These are phyloP conservation scores for Drosophila emarginata DNA, from an alignment of 2,888 invertebrate genomes.

Conservation along the genomic window DNA sequence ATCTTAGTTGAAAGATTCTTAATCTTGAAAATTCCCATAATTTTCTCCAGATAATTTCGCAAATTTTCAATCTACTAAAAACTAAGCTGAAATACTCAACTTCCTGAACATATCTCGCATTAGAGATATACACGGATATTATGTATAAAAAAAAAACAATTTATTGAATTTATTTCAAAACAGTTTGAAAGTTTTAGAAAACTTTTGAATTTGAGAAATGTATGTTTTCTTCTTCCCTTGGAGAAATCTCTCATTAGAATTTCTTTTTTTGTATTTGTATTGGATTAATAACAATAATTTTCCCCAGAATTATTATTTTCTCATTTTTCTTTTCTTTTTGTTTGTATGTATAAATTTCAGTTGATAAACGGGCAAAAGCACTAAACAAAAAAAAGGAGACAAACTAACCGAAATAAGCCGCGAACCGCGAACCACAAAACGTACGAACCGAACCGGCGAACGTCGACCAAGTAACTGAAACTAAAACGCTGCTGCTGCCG, in stretches of 20 bases:
- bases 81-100: too few relatives aligned
- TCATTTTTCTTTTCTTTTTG: slow-evolving; percentile 2
- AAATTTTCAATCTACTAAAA: too few relatives aligned
- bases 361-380: slow-evolving; percentile 37
- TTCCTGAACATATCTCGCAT: background rate
- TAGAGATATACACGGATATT: too few relatives aligned
- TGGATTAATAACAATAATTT: background rate
- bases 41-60: too few relatives aligned
- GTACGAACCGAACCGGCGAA: slow-evolving; percentile 73
- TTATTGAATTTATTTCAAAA: too few relatives aligned
- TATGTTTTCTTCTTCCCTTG: background rate
- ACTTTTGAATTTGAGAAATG: too few relatives aligned
- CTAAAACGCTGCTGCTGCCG: slow-evolving; percentile 56
- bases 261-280: background rate
- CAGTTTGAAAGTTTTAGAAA: too few relatives aligned
- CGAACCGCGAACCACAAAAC: slow-evolving; percentile 16
- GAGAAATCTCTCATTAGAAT: background rate
- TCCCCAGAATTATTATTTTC: background rate
- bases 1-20: too few relatives aligned
- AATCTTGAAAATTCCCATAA: too few relatives aligned
- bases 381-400: slow-evolving; percentile 16
- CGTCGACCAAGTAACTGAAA: slow-evolving; percentile 74
- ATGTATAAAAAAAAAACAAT: background rate
- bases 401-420: slow-evolving; percentile 15
- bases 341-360: slow-evolving; percentile 52